phyloP scores from a whole-genome alignment of 2,113 vertebrate genomes.

The Tretioscincus oriximinensis region DNA sequence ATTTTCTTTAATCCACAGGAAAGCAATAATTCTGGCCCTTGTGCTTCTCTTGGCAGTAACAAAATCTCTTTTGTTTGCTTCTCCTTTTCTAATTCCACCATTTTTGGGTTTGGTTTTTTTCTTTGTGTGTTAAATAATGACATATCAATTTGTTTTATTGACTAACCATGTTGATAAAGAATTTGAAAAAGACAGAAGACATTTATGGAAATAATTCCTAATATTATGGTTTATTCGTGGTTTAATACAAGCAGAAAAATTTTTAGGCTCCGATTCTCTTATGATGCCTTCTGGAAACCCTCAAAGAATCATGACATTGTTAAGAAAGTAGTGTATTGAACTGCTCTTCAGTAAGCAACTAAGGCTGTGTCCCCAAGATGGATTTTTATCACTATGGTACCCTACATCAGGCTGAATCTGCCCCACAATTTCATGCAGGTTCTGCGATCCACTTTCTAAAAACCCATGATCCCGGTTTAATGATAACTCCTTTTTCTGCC shows the following conservation, averaged over 20 bases:
- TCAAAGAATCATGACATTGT: too few relatives aligned
- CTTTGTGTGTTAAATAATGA: constrained; percentile 25
- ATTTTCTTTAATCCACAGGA: constrained; percentile 22
- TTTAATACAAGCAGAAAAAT: not conserved
- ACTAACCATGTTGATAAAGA: not conserved
- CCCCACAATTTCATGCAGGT: too few relatives aligned
- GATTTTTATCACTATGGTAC: too few relatives aligned
- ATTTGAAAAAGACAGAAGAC: not conserved
- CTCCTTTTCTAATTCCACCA: not conserved
- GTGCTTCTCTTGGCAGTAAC: constrained; percentile 1
- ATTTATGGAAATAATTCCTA: not conserved
- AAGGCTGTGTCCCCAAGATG: too few relatives aligned
- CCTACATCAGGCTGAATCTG: too few relatives aligned
- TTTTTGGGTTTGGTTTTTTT: constrained; percentile 11
- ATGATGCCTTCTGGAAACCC: too few relatives aligned
- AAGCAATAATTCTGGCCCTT: constrained; percentile 8
- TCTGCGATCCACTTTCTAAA: too few relatives aligned
- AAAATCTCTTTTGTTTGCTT: constrained; percentile 15
- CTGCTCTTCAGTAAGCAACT: too few relatives aligned
- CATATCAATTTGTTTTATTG: constrained; percentile 16
- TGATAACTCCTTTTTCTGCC: too few relatives aligned
- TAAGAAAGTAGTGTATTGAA: too few relatives aligned
- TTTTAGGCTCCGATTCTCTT: too few relatives aligned
- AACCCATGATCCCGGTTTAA: too few relatives aligned
- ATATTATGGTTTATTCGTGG: not conserved